Conservation (phyloP, 2,888 invertebrate genomes). For the Rhopalosiphum nymphaeae region DNA sequence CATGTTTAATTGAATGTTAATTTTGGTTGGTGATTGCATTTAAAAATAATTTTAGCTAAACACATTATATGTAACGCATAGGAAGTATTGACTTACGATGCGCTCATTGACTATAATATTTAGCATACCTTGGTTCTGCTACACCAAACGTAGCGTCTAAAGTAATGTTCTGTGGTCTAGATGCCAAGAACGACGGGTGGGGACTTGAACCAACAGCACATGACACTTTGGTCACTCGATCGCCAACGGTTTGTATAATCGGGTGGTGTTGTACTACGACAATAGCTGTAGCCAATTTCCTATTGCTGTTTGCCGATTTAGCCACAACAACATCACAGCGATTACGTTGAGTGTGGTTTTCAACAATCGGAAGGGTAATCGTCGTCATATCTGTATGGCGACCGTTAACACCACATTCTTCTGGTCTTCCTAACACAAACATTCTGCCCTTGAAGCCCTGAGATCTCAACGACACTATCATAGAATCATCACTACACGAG, state of each 20-base stretch:
- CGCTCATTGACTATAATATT: not conserved
- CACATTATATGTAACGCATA: too few species aligned
- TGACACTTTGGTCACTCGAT: slow-evolving; percentile 84
- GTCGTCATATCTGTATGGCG: slow-evolving; percentile 72
- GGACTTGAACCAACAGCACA: slow-evolving; percentile 75
- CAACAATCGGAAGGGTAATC: slow-evolving; percentile 75
- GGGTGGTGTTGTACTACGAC: slow-evolving; percentile 87
- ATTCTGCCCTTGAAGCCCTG: slow-evolving; percentile 77
- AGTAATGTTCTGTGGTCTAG: slow-evolving; percentile 69
- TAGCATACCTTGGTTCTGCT: slow-evolving; percentile 71
- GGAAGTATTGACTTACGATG: not conserved
- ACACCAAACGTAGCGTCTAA: slow-evolving; percentile 73
- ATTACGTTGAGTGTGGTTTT: slow-evolving; percentile 70
- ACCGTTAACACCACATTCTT: slow-evolving; percentile 78
- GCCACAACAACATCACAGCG: slow-evolving; percentile 70
- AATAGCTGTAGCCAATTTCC: slow-evolving; percentile 82
- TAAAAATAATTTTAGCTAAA: not conserved
- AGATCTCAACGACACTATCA: slow-evolving; percentile 76
- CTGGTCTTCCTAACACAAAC: slow-evolving; percentile 85
- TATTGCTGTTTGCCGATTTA: slow-evolving; percentile 70
- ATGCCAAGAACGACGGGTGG: slow-evolving; percentile 57
- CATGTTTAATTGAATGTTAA: not conserved
- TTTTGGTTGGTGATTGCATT: not conserved
- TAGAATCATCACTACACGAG: slow-evolving; percentile 79
- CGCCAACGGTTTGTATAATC: slow-evolving; percentile 86